phyloP scores from a whole-genome alignment of 2,888 invertebrate species.

The Apamea epomidion region DNA sequence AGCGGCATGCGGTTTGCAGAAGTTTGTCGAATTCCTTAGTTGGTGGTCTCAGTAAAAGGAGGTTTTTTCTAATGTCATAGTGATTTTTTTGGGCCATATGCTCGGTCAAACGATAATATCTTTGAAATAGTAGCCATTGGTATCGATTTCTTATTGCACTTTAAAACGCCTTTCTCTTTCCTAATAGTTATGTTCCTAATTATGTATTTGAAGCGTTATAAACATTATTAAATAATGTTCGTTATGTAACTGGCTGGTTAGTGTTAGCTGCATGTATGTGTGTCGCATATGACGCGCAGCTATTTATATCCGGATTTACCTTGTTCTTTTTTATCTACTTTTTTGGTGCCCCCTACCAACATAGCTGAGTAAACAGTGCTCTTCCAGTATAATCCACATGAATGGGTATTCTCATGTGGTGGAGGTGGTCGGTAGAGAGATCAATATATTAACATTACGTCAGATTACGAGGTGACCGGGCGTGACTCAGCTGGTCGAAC shows the following conservation, averaged over 20 bases:
- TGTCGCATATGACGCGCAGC: constrained; percentile 22
- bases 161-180: constrained; percentile 61
- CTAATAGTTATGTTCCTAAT: constrained; percentile 42
- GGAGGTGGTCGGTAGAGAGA: constrained; percentile 40
- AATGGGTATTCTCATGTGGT: constrained; percentile 32
- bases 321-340: constrained; percentile 11
- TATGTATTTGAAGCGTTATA: constrained; percentile 49
- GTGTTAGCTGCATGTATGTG: constrained; percentile 12
- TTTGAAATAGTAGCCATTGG: constrained; percentile 28
- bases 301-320: constrained; percentile 33
- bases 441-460: constrained; percentile 71
- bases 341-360: constrained; percentile 5
- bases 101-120: constrained; percentile 25
- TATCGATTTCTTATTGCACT: constrained; percentile 34
- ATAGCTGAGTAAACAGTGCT: constrained; percentile 30
- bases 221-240: constrained; percentile 40
- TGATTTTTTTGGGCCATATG: constrained; percentile 48
- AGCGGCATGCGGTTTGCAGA: constrained; percentile 75
- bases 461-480: constrained; percentile 71
- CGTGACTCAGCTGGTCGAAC: constrained; percentile 70
- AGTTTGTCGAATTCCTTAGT: constrained; percentile 72
- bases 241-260: constrained; percentile 36
- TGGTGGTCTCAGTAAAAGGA: constrained; percentile 75
- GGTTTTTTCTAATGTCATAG: constrained; percentile 59
- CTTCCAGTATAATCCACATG: constrained; percentile 48